phyloP scores from a whole-genome alignment of 2,113 vertebrate genomes.

The Antechinus flavipes region DNA sequence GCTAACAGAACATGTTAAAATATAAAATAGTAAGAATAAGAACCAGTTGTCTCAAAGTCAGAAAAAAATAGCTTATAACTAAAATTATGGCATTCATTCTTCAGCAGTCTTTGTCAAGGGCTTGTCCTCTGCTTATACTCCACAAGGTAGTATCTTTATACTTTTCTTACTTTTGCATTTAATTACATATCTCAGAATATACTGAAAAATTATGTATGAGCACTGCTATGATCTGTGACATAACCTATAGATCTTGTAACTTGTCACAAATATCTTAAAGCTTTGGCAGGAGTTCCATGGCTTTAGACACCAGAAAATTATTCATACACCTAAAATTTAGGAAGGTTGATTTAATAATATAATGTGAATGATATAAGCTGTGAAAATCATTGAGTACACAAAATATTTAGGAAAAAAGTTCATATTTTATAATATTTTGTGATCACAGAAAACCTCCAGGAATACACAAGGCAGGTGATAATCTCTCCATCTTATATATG shows the following conservation, averaged over 20 bases:
- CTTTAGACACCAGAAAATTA: not conserved
- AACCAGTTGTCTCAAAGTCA: not conserved
- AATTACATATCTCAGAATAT: not conserved
- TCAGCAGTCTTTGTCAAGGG: not conserved
- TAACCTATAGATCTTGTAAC: not conserved
- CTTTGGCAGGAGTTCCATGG: not conserved
- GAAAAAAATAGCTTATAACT: not conserved
- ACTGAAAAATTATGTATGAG: not conserved
- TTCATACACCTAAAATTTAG: not conserved
- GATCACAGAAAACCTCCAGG: not conserved
- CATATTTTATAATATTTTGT: not conserved
- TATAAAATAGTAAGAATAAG: not conserved
- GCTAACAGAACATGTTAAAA: not conserved
- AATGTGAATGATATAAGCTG: not conserved
- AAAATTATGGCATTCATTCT: not conserved
- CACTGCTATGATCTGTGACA: not conserved
- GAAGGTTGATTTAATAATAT: not conserved
- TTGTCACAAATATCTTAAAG: not conserved
- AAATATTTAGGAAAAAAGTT: not conserved
- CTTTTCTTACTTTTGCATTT: not conserved
- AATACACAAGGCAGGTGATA: not conserved
- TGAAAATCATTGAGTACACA: not conserved
- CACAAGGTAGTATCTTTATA: not conserved
- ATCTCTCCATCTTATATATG: not conserved
- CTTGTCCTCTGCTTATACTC: not conserved